phyloP scores from a whole-genome alignment of 1,140 invertebrate genomes.

The Microplitis mediator region DNA sequence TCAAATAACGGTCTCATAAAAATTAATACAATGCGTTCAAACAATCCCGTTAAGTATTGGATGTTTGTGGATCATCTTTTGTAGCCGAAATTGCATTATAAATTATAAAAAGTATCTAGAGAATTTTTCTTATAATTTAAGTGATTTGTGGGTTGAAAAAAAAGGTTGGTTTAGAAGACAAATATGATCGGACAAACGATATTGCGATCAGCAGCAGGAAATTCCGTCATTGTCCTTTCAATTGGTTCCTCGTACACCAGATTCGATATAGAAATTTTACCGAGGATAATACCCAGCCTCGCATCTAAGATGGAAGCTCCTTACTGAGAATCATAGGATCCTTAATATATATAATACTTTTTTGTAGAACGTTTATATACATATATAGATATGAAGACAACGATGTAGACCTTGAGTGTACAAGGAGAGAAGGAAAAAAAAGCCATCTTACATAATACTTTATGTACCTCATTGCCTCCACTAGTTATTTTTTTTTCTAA shows the following conservation, averaged over 20 bases:
- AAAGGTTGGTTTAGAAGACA: constrained; percentile 2
- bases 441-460: constrained; percentile 5
- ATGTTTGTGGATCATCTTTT: too few species aligned
- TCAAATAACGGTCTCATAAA: too few species aligned
- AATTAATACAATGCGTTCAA: too few species aligned
- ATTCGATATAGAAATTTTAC: constrained; percentile 35
- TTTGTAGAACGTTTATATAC: too few species aligned
- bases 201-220: constrained; percentile 28
- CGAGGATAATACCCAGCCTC: constrained; percentile 29
- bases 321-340: constrained; percentile 38
- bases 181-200: constrained; percentile 21
- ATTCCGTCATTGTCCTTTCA: constrained; percentile 32
- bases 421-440: background rate
- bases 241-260: constrained; percentile 28
- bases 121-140: background rate
- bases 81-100: too few species aligned
- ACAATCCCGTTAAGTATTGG: too few species aligned
- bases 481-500: constrained; percentile 11
- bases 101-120: too few species aligned
- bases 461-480: constrained; percentile 9
- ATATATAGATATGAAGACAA: too few species aligned
- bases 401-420: background rate
- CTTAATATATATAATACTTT: constrained; percentile 25
- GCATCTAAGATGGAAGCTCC: constrained; percentile 38
- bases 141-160: constrained; percentile 6